A percentile compares a stretch with the other conserved stretches of the same genome.
These are phyloP conservation scores for Lysandra coridon DNA, from an alignment of 2,888 invertebrate species.

Conservation along the genomic window DNA sequence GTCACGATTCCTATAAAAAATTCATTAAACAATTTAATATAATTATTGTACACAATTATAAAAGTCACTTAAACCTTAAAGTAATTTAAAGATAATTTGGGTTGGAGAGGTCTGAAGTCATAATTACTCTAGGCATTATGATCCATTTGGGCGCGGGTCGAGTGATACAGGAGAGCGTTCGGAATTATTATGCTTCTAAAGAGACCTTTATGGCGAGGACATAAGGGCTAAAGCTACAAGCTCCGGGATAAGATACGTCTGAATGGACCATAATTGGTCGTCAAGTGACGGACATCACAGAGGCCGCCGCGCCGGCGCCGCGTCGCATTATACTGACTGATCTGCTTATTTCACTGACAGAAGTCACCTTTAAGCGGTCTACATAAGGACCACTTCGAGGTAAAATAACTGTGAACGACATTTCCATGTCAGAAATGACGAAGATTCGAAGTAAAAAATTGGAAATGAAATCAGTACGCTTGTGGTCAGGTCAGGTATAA, in stretches of 20 bases:
- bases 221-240: not conserved
- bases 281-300: constrained; percentile 68
- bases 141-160: constrained; percentile 70
- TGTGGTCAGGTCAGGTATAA: constrained; percentile 58
- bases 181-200: not conserved
- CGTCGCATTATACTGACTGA: constrained; percentile 61
- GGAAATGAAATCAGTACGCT: constrained; percentile 72
- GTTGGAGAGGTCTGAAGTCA: constrained; percentile 61
- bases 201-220: not conserved
- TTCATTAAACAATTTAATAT: constrained; percentile 21
- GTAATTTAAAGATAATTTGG: constrained; percentile 62
- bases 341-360: not conserved
- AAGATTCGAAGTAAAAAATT: constrained; percentile 76
- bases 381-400: not conserved
- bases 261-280: constrained; percentile 67
- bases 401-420: constrained; percentile 64
- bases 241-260: not conserved
- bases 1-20: constrained; percentile 13
- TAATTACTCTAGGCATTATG: constrained; percentile 79
- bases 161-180: constrained; percentile 63
- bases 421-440: constrained; percentile 81
- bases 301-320: constrained; percentile 72
- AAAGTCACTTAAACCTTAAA: constrained; percentile 49
- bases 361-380: not conserved
- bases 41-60: constrained; percentile 30